A percentile compares a stretch with the other conserved stretches of the same genome.
Evolutionary conservation across 2,888 invertebrate species (phyloP).

Genomic region (Lycocerus yunnanus): DNA sequence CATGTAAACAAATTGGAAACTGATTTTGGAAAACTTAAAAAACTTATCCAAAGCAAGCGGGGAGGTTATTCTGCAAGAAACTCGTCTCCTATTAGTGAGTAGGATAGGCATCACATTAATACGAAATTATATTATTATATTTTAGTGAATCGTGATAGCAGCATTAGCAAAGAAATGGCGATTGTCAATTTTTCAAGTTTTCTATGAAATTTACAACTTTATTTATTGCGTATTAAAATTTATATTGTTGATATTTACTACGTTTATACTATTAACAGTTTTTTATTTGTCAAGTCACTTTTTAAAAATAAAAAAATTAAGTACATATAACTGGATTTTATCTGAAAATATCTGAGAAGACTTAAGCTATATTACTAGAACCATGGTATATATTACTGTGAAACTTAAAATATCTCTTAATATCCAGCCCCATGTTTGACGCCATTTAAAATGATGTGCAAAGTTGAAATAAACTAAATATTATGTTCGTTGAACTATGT

Average conservation of each 20-base stretch:
- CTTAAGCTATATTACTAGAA: no score
- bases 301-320: background rate
- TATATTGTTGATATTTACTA: background rate
- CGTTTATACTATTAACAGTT: background rate
- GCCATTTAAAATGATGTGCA: no score
- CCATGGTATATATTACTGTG: no score
- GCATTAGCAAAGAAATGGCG: background rate
- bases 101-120: background rate
- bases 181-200: background rate
- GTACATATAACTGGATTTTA: background rate
- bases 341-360: background rate
- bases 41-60: slow-evolving; percentile 11
- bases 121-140: background rate
- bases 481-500: no score
- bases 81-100: slow-evolving; percentile 3
- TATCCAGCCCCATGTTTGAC: no score
- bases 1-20: background rate
- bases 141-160: background rate
- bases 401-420: no score
- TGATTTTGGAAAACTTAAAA: slow-evolving; percentile 23
- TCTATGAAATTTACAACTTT: background rate
- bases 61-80: slow-evolving; percentile 23
- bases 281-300: background rate
- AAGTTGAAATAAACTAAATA: no score
- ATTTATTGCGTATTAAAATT: background rate